Evolutionary conservation across 2,797 vertebrate genomes (phyloP).

Genomic region (Crenuchus spilurus): DNA sequence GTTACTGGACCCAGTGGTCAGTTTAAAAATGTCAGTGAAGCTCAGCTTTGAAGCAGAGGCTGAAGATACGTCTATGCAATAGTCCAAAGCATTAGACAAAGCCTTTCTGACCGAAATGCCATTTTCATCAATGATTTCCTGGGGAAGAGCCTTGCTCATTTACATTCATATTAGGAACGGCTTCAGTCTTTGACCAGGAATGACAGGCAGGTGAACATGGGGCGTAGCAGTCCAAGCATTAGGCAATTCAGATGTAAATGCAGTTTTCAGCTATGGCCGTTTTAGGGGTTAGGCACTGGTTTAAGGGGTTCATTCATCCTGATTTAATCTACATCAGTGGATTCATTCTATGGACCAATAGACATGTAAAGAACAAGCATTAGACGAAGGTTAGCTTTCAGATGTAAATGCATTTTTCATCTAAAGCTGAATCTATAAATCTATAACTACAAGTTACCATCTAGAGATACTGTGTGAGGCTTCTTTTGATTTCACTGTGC

Average conservation of each 20-base stretch:
- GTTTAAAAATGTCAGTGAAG: background rate
- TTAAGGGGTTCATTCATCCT: background rate
- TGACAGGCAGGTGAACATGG: background rate
- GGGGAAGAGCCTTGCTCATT: background rate
- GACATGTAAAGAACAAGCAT: background rate
- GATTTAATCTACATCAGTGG: background rate
- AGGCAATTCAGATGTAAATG: background rate
- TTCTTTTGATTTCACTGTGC: too few relatives aligned
- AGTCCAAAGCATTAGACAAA: too few relatives aligned
- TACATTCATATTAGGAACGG: background rate
- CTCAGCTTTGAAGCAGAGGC: background rate
- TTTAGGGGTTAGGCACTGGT: background rate
- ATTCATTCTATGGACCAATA: background rate
- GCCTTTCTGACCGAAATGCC: too few relatives aligned
- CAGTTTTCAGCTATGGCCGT: background rate
- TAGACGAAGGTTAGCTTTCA: background rate
- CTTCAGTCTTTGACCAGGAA: background rate
- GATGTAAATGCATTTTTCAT: background rate
- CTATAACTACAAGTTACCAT: too few relatives aligned
- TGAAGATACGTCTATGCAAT: too few relatives aligned
- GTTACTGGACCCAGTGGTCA: too few relatives aligned
- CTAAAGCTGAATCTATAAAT: too few relatives aligned
- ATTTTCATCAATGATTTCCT: background rate
- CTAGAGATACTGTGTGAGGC: too few relatives aligned
- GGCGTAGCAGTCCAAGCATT: background rate